Evolutionary conservation across 2,797 vertebrate species (phyloP), one percentile per base, ranked within the genome.

Genomic region (Pampus argenteus): DNA sequence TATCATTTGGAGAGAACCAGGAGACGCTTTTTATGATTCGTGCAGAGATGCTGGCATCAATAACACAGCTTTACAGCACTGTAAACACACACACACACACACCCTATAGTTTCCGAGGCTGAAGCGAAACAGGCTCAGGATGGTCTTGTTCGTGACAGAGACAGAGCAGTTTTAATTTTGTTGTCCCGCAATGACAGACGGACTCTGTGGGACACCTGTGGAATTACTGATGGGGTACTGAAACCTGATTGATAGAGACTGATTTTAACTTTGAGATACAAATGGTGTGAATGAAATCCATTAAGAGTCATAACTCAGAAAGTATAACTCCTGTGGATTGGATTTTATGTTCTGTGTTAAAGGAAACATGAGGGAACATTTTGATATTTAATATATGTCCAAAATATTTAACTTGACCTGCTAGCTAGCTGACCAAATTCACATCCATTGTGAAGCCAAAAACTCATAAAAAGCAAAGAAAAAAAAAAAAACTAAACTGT

Each of bases 21-120:
- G 51, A 68, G 66, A 81, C 54, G 57, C 54, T 78, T 76, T 83
- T 61, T 74, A 68, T 71, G 74, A 79, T 82, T 68, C 66, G 49
- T 60, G 48, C 75, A 61, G 70, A 78, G 61, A 81, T 58, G 71
- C 56, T 51, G 69, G 40, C 66, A 62, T 82, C 69, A 72, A 60
- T 77, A 81, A 77, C 2, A 11, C 52, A 63, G 54, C 26, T 26
- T 62, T 54, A 55, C 44, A 65, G 26, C 23, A 15, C 40, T 60
- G 66, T 34, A 69, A 45, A 77, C 65, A 55, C 62, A 69, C 66
- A 71, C 29, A 49, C 47, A 71, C 60, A 78, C 18, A 31, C 47
- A 63, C 42, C 36, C 23, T 10, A 4, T 18, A 23, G 28, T 22
- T 49, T 6, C 28, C 59, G 13, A 34, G 1, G 0, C 42, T 54